phyloP scores from a whole-genome alignment of 2,888 invertebrate species.

The Venusia cambrica region DNA sequence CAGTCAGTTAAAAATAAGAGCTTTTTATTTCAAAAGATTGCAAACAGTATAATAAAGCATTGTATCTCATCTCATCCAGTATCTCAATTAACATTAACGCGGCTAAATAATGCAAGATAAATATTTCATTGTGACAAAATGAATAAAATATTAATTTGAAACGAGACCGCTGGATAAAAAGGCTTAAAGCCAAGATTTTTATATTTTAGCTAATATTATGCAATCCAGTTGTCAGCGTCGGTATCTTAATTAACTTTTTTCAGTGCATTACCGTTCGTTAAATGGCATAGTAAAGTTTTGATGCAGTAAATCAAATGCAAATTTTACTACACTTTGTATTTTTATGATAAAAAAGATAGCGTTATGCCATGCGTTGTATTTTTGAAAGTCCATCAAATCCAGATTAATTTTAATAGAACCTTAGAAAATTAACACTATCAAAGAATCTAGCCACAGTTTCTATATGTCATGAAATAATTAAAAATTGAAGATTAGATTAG shows the following conservation, averaged over 20 bases:
- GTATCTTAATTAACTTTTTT: constrained; percentile 37
- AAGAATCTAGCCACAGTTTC: no score
- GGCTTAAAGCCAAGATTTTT: constrained; percentile 29
- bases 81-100: constrained; percentile 14
- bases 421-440: no score
- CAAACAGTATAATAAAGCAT: constrained; percentile 1
- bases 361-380: no score
- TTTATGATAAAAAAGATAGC: no score
- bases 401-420: no score
- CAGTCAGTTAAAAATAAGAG: neutral
- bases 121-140: constrained; percentile 21
- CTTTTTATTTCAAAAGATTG: neutral
- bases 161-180: constrained; percentile 17
- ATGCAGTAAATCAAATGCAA: constrained; percentile 6
- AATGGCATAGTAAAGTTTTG: constrained; percentile 12
- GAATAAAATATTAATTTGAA: constrained; percentile 23
- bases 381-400: no score
- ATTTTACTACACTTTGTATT: no score
- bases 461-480: no score
- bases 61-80: constrained; percentile 10
- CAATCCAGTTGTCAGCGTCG: constrained; percentile 34
- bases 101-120: constrained; percentile 27
- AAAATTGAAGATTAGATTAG: no score
- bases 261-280: constrained; percentile 30
- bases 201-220: constrained; percentile 38